These are phyloP conservation scores for Adineta ricciae DNA, from an alignment of 2,888 invertebrate species.

Conservation along the genomic window DNA sequence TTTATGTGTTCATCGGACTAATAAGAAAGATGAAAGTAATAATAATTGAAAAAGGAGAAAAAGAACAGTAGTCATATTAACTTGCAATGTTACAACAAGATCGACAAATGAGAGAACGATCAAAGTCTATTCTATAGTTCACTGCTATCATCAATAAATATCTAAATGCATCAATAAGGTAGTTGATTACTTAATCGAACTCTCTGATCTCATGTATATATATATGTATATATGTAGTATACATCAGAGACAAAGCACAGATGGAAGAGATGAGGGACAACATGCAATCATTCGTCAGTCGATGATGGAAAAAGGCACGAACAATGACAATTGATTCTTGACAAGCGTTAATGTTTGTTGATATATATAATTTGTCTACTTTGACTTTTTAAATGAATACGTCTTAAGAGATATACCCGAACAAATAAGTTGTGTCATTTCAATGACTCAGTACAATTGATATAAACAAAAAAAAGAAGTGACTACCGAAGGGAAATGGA, in stretches of 20 bases:
- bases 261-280: neutral
- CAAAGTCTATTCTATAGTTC: neutral
- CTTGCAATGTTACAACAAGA: neutral
- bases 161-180: neutral
- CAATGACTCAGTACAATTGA: neutral
- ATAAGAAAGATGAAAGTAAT: neutral
- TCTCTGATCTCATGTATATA: neutral
- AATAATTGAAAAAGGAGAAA: neutral
- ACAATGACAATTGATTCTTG: neutral
- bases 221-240: neutral
- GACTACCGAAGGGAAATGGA: no score
- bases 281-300: neutral
- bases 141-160: neutral
- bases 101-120: neutral
- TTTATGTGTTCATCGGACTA: neutral
- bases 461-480: neutral
- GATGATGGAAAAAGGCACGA: neutral
- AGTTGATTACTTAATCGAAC: neutral
- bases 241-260: neutral
- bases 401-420: neutral
- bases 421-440: neutral
- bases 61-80: neutral
- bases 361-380: neutral
- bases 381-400: neutral
- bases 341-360: neutral